Evolutionary conservation across 2,797 vertebrate genomes (phyloP).

Genomic region (Chloroceryle inda): DNA sequence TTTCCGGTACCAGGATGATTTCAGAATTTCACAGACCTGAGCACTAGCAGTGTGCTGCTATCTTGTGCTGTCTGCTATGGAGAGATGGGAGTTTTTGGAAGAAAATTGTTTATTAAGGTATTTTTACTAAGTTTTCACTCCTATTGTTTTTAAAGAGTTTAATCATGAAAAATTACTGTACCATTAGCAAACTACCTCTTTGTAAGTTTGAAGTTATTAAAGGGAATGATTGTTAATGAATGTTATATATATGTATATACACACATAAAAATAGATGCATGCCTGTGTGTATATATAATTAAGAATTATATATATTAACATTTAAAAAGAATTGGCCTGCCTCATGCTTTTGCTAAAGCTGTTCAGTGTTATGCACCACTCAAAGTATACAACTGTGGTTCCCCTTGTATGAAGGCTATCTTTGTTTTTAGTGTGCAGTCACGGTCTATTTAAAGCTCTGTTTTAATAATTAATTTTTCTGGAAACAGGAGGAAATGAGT

Average conservation of each 20-base stretch:
- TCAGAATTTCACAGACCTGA: neutral
- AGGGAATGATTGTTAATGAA: neutral
- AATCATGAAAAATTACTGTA: neutral
- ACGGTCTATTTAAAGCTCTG: conserved; percentile 28
- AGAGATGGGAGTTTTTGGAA: neutral
- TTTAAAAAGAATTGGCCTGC: neutral
- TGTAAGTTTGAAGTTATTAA: neutral
- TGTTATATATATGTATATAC: neutral
- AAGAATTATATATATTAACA: neutral
- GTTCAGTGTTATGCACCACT: neutral
- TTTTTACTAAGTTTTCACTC: neutral
- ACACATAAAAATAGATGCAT: no score
- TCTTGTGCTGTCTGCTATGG: neutral
- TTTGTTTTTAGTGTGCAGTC: conserved; percentile 47
- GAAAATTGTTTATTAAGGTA: neutral
- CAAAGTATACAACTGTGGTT: neutral
- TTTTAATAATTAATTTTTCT: conserved; percentile 19
- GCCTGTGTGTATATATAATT: neutral
- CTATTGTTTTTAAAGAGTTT: neutral
- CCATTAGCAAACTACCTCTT: neutral
- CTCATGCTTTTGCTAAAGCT: neutral
- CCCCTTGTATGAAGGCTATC: neutral
- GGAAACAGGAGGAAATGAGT: conserved; percentile 51
- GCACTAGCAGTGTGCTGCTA: neutral
- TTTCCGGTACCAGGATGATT: neutral